Conservation (phyloP, 2,888 invertebrate genomes). For the Mythimna albipuncta region DNA sequence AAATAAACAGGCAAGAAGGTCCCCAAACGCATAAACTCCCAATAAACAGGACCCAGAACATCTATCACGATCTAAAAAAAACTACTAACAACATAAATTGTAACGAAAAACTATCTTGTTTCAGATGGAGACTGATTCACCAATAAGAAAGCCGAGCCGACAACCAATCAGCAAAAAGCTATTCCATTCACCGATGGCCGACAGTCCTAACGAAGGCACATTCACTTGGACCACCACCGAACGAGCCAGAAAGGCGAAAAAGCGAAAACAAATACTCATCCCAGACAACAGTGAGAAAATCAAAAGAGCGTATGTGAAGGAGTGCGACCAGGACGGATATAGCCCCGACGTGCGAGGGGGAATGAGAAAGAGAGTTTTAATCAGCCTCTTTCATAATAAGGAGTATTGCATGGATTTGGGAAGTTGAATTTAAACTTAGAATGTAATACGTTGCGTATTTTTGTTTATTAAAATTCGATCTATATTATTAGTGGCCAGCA, state of each 20-base stretch:
- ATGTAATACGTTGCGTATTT: conserved; percentile 6
- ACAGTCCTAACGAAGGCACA: conserved; percentile 64
- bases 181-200: conserved; percentile 80
- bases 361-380: conserved; percentile 80
- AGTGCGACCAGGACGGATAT: conserved; percentile 77
- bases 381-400: conserved; percentile 82
- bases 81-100: conserved; percentile 40
- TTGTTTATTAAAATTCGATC: conserved; percentile 18
- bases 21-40: conserved; percentile 37
- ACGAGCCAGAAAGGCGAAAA: conserved; percentile 70
- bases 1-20: conserved; percentile 11
- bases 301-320: conserved; percentile 78
- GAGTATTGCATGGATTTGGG: conserved; percentile 81
- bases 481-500: conserved; percentile 17
- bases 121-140: conserved; percentile 85
- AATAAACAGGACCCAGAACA: conserved; percentile 39
- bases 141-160: conserved; percentile 77
- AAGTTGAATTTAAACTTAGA: conserved; percentile 32
- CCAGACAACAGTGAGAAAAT: conserved; percentile 78
- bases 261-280: conserved; percentile 78
- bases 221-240: conserved; percentile 61
- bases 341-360: conserved; percentile 73
- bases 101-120: conserved; percentile 50
- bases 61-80: conserved; percentile 37
- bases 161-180: conserved; percentile 82